phyloP scores from a whole-genome alignment of 1,140 invertebrate species.

The Drosophila ercepeae region DNA sequence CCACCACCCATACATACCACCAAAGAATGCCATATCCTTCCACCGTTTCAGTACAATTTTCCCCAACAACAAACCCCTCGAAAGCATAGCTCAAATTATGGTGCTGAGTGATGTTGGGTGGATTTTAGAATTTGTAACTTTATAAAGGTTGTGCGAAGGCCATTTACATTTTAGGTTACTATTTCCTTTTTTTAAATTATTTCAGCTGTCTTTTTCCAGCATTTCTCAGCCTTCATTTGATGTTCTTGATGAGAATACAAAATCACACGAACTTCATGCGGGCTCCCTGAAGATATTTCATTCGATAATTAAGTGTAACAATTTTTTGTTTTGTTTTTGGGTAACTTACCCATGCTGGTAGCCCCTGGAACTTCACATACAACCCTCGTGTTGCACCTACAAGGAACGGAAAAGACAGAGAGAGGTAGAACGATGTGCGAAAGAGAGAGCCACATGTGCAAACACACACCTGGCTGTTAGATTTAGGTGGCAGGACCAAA shows the following conservation, averaged over 20 bases:
- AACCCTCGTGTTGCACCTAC: conserved; percentile 30
- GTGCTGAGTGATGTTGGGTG: conserved; percentile 16
- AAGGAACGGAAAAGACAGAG: neutral
- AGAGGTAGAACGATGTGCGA: neutral
- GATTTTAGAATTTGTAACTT: conserved; percentile 19
- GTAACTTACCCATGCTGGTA: conserved; percentile 22
- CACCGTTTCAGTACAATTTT: conserved; percentile 4
- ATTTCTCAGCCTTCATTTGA: conserved; percentile 36
- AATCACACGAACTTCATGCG: conserved; percentile 16
- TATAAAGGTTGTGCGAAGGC: neutral
- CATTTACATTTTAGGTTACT: neutral
- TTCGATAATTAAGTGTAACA: conserved; percentile 39
- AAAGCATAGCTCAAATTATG: conserved; percentile 32
- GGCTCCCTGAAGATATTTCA: conserved; percentile 27
- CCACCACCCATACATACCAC: conserved; percentile 68
- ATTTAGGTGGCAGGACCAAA: conserved; percentile 42
- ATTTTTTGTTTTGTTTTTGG: conserved; percentile 4
- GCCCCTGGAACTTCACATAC: conserved; percentile 13
- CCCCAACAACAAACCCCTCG: neutral
- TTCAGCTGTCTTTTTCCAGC: conserved; percentile 22
- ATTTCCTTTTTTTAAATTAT: neutral
- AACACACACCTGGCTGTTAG: conserved; percentile 54
- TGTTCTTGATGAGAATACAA: conserved; percentile 26
- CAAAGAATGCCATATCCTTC: conserved; percentile 50
- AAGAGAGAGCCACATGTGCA: conserved; percentile 19